A percentile compares a stretch with the other conserved stretches of the same genome.
These are phyloP conservation scores for Pandion haliaetus DNA, from an alignment of 2,113 vertebrate genomes.

Conservation along the genomic window DNA sequence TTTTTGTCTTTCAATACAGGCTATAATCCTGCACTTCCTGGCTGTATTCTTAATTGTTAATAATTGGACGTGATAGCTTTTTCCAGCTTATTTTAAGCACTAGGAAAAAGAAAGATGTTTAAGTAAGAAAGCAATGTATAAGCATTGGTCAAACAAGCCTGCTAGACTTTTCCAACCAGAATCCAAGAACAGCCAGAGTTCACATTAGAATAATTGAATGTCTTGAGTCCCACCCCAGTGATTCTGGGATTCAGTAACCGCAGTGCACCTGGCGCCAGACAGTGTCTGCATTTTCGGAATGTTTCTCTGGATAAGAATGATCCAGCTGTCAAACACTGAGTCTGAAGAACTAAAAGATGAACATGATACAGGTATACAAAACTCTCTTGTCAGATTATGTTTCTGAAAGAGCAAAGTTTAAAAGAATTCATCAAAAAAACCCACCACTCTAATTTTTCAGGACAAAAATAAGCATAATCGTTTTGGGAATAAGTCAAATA, in stretches of 20 bases:
- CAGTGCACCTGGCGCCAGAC: background rate
- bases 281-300: constrained; percentile 9
- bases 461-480: background rate
- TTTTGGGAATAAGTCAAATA: background rate
- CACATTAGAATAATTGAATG: background rate
- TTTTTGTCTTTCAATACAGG: background rate
- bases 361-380: background rate
- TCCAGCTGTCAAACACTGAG: constrained; percentile 4
- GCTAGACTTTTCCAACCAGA: background rate
- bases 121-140: background rate
- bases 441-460: background rate
- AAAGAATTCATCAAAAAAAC: background rate
- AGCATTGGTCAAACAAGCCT: background rate
- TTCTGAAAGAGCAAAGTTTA: background rate
- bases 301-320: background rate
- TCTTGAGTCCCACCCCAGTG: background rate
- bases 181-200: background rate
- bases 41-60: background rate
- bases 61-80: background rate
- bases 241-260: background rate
- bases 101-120: background rate
- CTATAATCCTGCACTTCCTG: background rate
- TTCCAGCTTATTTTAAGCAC: background rate
- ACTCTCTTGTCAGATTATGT: background rate
- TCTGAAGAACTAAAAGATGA: background rate